phyloP scores from a whole-genome alignment of 2,888 invertebrate species.

The Chrysolina haemoptera region DNA sequence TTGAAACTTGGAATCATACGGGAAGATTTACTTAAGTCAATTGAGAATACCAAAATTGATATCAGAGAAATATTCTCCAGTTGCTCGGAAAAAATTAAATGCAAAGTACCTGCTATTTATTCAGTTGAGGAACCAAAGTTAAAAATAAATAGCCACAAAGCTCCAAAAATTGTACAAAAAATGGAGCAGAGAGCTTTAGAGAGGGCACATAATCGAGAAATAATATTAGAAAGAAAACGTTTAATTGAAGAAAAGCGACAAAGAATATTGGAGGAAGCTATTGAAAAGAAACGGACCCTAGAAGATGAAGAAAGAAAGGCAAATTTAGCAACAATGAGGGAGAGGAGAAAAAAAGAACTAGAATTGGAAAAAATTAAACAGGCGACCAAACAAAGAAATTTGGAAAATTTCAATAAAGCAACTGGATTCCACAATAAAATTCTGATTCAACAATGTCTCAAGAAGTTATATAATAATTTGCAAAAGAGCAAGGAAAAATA shows the following conservation, averaged over 20 bases:
- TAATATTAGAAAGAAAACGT: constrained; percentile 72
- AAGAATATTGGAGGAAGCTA: constrained; percentile 76
- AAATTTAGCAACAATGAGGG: constrained; percentile 75
- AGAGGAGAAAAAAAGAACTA: constrained; percentile 74
- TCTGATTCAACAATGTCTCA: constrained; percentile 65
- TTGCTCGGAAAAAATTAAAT: constrained; percentile 66
- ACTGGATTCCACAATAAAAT: constrained; percentile 67
- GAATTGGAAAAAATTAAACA: constrained; percentile 75
- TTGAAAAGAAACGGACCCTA: constrained; percentile 72
- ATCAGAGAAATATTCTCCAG: constrained; percentile 70
- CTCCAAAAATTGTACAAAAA: constrained; percentile 79
- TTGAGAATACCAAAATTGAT: constrained; percentile 74
- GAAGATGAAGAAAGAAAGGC: constrained; percentile 76
- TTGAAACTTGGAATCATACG: constrained; percentile 80
- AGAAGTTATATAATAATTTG: constrained; percentile 66
- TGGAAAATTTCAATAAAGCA: constrained; percentile 69
- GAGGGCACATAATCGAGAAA: constrained; percentile 70
- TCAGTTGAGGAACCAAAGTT: constrained; percentile 67
- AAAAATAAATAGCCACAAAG: constrained; percentile 72
- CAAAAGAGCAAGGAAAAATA: constrained; percentile 64
- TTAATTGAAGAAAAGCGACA: constrained; percentile 71
- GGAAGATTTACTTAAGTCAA: constrained; percentile 76
- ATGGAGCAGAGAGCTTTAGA: constrained; percentile 83
- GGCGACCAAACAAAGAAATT: constrained; percentile 69
- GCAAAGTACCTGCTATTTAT: constrained; percentile 71